Evolutionary conservation across 1,140 invertebrate species (phyloP).

Genomic region (Coelopa frigida): DNA sequence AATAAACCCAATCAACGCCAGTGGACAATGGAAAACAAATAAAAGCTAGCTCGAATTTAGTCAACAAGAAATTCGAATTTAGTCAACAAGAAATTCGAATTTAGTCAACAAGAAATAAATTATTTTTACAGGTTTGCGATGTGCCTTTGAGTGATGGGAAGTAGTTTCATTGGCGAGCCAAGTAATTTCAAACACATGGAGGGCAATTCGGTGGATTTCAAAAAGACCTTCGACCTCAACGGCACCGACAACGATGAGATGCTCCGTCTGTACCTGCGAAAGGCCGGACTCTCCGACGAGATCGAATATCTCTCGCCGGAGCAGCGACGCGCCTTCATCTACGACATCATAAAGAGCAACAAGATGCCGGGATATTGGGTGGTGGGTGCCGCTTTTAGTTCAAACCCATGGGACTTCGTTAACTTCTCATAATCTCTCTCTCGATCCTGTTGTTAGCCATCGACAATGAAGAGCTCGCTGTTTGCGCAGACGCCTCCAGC

Average conservation of each 20-base stretch:
- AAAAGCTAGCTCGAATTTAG: no score
- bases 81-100: no score
- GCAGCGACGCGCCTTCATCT: slow-evolving; percentile 33
- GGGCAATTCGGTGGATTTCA: slow-evolving; percentile 30
- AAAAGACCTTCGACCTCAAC: slow-evolving; percentile 37
- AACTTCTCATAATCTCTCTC: neutral
- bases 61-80: no score
- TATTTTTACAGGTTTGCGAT: no score
- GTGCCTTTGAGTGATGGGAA: no score
- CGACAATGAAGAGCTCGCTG: slow-evolving; percentile 21
- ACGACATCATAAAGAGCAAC: slow-evolving; percentile 39
- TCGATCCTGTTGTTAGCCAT: slow-evolving; percentile 26
- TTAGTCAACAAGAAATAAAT: no score
- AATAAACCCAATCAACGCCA: no score
- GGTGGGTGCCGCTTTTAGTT: slow-evolving; percentile 22
- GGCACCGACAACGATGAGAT: slow-evolving; percentile 34
- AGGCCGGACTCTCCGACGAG: slow-evolving; percentile 29
- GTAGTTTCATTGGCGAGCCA: slow-evolving; percentile 34
- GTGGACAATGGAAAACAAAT: no score
- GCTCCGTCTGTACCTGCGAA: slow-evolving; percentile 33
- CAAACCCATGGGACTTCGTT: neutral
- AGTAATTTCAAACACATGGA: slow-evolving; percentile 34
- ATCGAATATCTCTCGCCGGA: slow-evolving; percentile 27
- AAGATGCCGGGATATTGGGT: slow-evolving; percentile 38
- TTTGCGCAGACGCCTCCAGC: slow-evolving; percentile 22